Base-by-base conservation (phyloP, 1,140 invertebrate genomes). In the Caenorhabditis inopinata region DNA sequence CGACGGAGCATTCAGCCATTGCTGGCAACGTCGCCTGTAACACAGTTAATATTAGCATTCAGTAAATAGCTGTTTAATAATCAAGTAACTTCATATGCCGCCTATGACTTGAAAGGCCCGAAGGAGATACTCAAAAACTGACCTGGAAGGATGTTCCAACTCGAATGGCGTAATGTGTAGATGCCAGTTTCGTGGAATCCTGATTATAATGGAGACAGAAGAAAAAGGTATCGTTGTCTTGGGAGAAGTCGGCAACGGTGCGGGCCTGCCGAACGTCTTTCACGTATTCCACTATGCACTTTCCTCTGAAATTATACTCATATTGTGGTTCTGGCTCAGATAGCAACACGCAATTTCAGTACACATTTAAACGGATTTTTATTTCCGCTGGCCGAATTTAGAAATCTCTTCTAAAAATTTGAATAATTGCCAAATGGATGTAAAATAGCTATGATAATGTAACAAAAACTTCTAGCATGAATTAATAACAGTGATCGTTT, bases 61-160 rank as follows among this genome's bases (percentile, higher is more conserved):
- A 14, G 38, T 5, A 45, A 9, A 74, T 6, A 53, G 25, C 25
- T 74, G 2, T 11, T 46, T 45, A 45, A 45, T 45, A 29, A 32
- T 45, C 25, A 74, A 73, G n/a, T 27, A 73, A 23, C 9, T 42
- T 18, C 42, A 21, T 16, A 73, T 16, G 12, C 14, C 21, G n/a
- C 25, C 7, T n/a, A 23, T 11, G 18, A 53, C n/a, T n/a, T n/a
- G n/a, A n/a, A n/a, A n/a, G n/a, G 18, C 32, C 14, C 29, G 18
- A 32, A 25, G 14, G 35, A 45, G 32, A 68, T 58, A 32, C 12
- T 80, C 75, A 51, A 81, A 73, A 58, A 74, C 87, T 85, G 84
- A 94, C 94, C 93, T 95, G 95, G 92, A 95, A 94, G 89, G 93
- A 94, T 89, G 93, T 92, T 90, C 95, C 95, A 90, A 96, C 94